phyloP scores from a whole-genome alignment of 2,113 vertebrate genomes.

The Leuciscus idus region DNA sequence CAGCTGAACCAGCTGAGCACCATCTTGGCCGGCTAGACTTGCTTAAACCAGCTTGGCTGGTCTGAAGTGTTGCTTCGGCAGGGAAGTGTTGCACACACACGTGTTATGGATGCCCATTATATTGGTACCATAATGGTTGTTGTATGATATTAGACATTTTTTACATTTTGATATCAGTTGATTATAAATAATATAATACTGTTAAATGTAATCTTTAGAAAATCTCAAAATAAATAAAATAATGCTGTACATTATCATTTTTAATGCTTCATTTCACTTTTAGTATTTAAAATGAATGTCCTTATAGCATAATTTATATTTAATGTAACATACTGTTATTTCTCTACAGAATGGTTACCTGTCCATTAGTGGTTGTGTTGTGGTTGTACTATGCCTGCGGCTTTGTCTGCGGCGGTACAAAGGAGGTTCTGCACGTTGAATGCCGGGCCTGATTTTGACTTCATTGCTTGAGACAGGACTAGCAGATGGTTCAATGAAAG shows the following conservation, averaged over 20 bases:
- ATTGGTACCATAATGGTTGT: neutral
- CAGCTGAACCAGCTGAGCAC: neutral
- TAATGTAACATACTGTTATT: neutral
- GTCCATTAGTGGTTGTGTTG: constrained; percentile 37
- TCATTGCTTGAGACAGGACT: neutral
- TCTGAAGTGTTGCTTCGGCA: neutral
- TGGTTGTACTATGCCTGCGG: constrained; percentile 42
- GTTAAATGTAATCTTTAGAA: neutral
- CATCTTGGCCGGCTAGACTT: neutral
- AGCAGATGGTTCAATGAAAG: constrained; percentile 7
- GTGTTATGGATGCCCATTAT: neutral
- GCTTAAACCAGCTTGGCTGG: neutral
- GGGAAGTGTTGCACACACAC: neutral
- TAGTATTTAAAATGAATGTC: neutral
- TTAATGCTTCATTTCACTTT: neutral
- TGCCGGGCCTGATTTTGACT: neutral
- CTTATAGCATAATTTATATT: neutral
- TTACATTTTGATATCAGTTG: no score
- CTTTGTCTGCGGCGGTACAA: constrained; percentile 43
- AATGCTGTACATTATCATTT: neutral
- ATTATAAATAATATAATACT: no score
- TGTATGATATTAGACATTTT: neutral
- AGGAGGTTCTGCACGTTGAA: constrained; percentile 40
- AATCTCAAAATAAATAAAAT: neutral
- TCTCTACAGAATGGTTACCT: constrained; percentile 35